These are phyloP conservation scores for Avahi laniger DNA, from an alignment of 2,797 vertebrate species.

Conservation along the genomic window DNA sequence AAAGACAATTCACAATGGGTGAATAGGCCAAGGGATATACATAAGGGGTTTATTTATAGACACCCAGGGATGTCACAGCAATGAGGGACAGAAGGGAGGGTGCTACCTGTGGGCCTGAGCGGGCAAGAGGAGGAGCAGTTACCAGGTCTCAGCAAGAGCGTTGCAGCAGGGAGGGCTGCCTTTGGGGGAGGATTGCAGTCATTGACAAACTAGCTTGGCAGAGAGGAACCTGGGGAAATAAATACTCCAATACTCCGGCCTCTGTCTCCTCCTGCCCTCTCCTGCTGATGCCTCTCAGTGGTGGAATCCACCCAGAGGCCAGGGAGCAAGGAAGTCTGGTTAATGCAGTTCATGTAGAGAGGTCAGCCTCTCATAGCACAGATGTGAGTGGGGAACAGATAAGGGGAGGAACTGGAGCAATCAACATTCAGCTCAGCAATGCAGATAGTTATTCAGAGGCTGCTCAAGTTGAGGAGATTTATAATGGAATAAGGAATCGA, in stretches of 20 bases:
- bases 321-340: too few relatives aligned
- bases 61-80: background rate
- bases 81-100: background rate
- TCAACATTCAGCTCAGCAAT: background rate
- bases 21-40: background rate
- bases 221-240: background rate
- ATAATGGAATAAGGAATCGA: background rate
- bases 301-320: background rate
- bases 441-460: background rate
- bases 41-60: background rate
- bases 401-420: too few relatives aligned
- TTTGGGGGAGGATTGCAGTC: background rate
- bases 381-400: background rate
- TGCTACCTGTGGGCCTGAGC: background rate
- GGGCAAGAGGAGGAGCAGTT: too few relatives aligned
- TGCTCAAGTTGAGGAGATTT: background rate
- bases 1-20: background rate
- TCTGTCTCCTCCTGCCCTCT: background rate
- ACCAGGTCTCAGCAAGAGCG: background rate
- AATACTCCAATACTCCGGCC: too few relatives aligned
- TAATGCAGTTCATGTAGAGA: background rate
- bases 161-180: background rate
- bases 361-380: background rate
- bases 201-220: background rate
- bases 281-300: background rate